A percentile compares a stretch with the other conserved stretches of the same genome.
Conservation (phyloP, 2,113 vertebrate genomes). For the Dermatemys mawii region DNA sequence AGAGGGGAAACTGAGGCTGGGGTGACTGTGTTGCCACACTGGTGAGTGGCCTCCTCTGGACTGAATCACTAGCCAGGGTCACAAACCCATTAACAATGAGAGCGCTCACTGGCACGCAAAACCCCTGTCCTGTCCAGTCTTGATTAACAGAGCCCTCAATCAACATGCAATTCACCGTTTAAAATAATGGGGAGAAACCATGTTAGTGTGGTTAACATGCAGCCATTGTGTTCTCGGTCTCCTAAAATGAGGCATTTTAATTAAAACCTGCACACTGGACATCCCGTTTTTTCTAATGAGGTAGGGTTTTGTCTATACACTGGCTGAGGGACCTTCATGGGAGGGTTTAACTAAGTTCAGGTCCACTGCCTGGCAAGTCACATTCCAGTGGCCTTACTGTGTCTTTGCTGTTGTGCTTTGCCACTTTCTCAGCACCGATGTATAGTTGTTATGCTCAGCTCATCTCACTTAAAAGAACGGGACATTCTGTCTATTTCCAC, state of each 20-base stretch:
- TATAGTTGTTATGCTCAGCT: background rate
- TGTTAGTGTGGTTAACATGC: background rate
- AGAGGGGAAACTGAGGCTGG: background rate
- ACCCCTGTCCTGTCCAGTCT: background rate
- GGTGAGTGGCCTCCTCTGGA: background rate
- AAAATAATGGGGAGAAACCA: background rate
- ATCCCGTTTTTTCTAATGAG: background rate
- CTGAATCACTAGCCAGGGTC: background rate
- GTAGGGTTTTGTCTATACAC: background rate
- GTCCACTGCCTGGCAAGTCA: background rate
- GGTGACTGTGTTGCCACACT: background rate
- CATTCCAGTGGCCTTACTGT: background rate
- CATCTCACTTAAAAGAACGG: background rate
- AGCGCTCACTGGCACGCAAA: background rate
- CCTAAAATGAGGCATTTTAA: background rate
- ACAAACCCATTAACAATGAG: background rate
- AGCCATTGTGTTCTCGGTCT: background rate
- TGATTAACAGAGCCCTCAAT: background rate
- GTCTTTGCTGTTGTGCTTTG: background rate
- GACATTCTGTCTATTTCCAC: background rate
- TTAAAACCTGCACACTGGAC: background rate
- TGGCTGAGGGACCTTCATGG: background rate
- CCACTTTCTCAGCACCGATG: background rate
- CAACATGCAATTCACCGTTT: background rate
- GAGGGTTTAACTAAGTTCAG: background rate